These are phyloP conservation scores for Ammospiza maritima DNA, from an alignment of 2,797 vertebrate genomes.

Conservation along the genomic window DNA sequence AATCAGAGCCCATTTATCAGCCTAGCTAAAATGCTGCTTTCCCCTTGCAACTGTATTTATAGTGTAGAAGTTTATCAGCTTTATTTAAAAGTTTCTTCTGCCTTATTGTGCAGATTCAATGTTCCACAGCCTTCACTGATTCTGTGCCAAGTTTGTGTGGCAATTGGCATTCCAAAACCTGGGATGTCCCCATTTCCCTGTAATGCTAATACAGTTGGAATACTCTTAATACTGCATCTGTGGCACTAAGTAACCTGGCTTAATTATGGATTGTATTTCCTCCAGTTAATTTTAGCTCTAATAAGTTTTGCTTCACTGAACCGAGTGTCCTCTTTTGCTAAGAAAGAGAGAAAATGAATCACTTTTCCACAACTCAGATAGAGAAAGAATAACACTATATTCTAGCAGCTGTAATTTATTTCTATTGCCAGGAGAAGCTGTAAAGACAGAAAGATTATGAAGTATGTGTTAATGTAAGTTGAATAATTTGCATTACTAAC, in stretches of 20 bases:
- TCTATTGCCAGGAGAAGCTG: neutral
- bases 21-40: neutral
- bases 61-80: neutral
- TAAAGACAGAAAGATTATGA: conserved; percentile 7
- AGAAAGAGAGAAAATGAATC: neutral
- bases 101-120: neutral
- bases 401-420: conserved; percentile 4
- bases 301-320: conserved; percentile 18
- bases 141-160: neutral
- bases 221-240: neutral
- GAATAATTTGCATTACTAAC: conserved; percentile 14
- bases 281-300: conserved; percentile 26
- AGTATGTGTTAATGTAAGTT: neutral
- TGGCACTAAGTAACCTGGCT: neutral
- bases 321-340: neutral
- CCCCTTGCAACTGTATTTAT: neutral
- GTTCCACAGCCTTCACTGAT: neutral
- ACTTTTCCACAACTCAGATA: neutral
- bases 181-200: neutral
- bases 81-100: neutral
- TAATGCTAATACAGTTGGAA: neutral
- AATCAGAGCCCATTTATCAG: neutral
- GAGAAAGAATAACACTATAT: neutral
- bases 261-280: conserved; percentile 21
- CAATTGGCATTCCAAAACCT: neutral